These are phyloP conservation scores for Byasa hedistus DNA, from an alignment of 2,888 invertebrate species.

Conservation along the genomic window DNA sequence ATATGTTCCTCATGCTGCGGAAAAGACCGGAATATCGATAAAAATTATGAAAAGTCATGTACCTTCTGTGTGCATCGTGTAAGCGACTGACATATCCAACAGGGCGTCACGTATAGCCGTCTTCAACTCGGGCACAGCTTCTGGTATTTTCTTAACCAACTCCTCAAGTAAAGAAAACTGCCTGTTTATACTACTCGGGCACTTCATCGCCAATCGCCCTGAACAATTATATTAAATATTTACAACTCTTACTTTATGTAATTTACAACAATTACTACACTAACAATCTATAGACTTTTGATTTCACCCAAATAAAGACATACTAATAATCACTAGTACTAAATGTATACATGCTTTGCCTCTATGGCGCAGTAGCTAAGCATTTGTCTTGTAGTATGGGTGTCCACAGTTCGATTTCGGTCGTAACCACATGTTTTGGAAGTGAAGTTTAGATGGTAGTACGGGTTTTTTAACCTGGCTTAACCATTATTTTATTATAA, in stretches of 20 bases:
- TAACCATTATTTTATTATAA: too few relatives aligned
- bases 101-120: conserved; percentile 84
- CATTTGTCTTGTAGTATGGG: too few relatives aligned
- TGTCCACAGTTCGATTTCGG: too few relatives aligned
- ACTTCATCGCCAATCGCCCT: conserved; percentile 70
- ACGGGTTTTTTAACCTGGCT: too few relatives aligned
- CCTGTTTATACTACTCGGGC: conserved; percentile 61
- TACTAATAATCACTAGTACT: too few relatives aligned
- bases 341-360: too few relatives aligned
- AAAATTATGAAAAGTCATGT: conserved; percentile 1
- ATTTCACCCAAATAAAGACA: too few relatives aligned
- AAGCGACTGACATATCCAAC: conserved; percentile 84
- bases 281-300: too few relatives aligned
- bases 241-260: neutral
- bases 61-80: conserved; percentile 69
- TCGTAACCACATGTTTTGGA: too few relatives aligned
- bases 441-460: too few relatives aligned
- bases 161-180: conserved; percentile 70
- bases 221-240: conserved; percentile 3
- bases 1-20: neutral
- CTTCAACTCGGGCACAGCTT: conserved; percentile 77
- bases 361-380: too few relatives aligned
- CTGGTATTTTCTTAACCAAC: conserved; percentile 72
- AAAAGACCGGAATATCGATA: neutral
- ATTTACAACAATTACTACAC: too few relatives aligned